Base-by-base conservation (phyloP, 1,140 invertebrate genomes). In the Zaprionus davidi region DNA sequence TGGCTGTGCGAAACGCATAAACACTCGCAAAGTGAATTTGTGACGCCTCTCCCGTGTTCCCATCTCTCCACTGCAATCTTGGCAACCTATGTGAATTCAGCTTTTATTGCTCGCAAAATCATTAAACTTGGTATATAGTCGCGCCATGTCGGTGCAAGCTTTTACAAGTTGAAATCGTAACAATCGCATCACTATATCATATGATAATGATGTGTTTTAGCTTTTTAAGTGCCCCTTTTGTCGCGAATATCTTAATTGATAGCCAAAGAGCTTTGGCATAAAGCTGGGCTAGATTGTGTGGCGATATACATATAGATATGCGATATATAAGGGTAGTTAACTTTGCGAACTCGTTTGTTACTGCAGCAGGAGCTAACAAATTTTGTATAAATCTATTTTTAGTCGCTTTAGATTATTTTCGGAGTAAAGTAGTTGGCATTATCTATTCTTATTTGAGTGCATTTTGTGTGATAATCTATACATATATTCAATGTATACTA, bases 21-120 rank as follows among this genome's bases (percentile, higher is more conserved):
- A 53, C 41, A 49, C 41, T 26, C 59, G 20, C 9, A 15, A 15
- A 60, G 20, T 44, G 36, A 36, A 26, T 60, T 36, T 66, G 51
- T 66, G 22, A 65, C 63, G 63, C 63, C 63, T 65, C 15, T 36
- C 31, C 22, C 12, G 46, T 51, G 49, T 38, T 34, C 22, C 26
- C 17, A 36, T 36, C 31, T 36, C 31, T 20, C 34, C 57, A 38
- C 34, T 5, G 62, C 31, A 34, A 34, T 41, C 15, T n/a, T 41
- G 5, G 15, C 15, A n/a, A n/a, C 31, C 59, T 71, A 71, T 71
- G 68, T 28, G 68, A 75, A 51, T 59, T 71, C 22, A 17, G 53
- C 53, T 63, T 55, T 41, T 59, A 31, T 11, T 38, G n/a, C n/a
- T 28, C 12, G 49, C 26, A 64, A 7, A 20, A 57, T 63, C 67